Conservation (phyloP, 1,140 invertebrate species). For the Drosophila littoralis region DNA sequence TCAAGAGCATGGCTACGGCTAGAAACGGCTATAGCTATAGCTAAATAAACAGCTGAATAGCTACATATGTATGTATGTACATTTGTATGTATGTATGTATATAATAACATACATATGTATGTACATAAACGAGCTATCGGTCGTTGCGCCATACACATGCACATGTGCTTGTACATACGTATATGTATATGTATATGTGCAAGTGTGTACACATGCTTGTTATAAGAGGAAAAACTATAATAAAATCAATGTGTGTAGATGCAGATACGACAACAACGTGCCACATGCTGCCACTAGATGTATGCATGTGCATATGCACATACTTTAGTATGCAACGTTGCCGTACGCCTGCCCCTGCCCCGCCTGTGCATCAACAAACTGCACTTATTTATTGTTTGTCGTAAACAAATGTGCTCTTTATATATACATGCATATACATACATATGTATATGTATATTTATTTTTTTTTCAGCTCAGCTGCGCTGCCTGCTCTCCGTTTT, state of each 20-base stretch:
- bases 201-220: background rate
- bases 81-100: background rate
- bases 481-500: slow-evolving; percentile 12
- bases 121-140: slow-evolving; percentile 29
- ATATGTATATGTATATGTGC: background rate
- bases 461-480: slow-evolving; percentile 28
- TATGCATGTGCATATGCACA: background rate
- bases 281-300: slow-evolving; percentile 41
- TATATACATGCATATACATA: background rate
- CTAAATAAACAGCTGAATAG: slow-evolving; percentile 22
- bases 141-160: slow-evolving; percentile 41
- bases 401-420: slow-evolving; percentile 58
- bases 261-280: slow-evolving; percentile 36
- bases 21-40: slow-evolving; percentile 22
- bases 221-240: slow-evolving; percentile 43
- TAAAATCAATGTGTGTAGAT: slow-evolving; percentile 51
- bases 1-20: slow-evolving; percentile 42
- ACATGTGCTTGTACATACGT: background rate
- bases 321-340: slow-evolving; percentile 12
- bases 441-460: slow-evolving; percentile 3
- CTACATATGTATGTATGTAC: slow-evolving; percentile 2
- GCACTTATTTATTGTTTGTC: slow-evolving; percentile 56
- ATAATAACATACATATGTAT: background rate
- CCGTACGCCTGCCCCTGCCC: background rate
- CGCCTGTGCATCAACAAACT: slow-evolving; percentile 29